phyloP scores from a whole-genome alignment of 2,113 vertebrate species.

The Galeopterus variegatus region DNA sequence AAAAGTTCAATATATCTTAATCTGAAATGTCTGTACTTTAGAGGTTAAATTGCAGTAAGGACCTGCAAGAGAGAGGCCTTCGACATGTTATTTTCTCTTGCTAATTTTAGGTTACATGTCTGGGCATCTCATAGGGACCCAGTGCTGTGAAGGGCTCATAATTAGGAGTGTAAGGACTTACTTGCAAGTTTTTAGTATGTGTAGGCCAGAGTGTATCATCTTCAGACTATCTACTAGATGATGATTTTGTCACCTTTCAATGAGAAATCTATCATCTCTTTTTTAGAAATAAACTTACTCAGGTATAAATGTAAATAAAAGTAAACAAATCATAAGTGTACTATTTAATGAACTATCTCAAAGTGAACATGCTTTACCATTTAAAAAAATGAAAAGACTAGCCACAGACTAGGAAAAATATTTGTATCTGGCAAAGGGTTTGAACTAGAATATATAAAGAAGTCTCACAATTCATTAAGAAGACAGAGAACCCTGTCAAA shows the following conservation, averaged over 20 bases:
- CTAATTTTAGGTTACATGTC: conserved; percentile 23
- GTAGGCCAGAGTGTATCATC: not conserved
- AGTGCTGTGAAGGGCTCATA: not conserved
- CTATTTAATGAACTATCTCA: not conserved
- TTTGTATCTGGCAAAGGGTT: not conserved
- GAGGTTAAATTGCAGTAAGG: not conserved
- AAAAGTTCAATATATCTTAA: not conserved
- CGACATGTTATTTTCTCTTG: not conserved
- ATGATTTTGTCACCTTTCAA: conserved; percentile 38
- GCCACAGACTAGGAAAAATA: not conserved
- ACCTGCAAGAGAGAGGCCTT: not conserved
- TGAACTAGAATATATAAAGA: not conserved
- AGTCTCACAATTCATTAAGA: not conserved
- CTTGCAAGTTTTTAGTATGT: conserved; percentile 1
- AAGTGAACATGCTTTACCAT: not conserved
- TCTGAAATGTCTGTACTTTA: conserved; percentile 59
- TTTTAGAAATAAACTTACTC: not conserved
- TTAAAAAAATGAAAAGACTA: conserved; percentile 23
- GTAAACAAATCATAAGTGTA: not conserved
- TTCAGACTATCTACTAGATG: not conserved
- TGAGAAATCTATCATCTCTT: no score
- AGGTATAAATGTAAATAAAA: conserved; percentile 22
- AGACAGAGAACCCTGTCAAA: not conserved
- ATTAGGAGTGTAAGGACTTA: not conserved
- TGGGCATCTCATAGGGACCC: not conserved